phyloP scores from a whole-genome alignment of 2,888 invertebrate species.

The Dorcus hopei region DNA sequence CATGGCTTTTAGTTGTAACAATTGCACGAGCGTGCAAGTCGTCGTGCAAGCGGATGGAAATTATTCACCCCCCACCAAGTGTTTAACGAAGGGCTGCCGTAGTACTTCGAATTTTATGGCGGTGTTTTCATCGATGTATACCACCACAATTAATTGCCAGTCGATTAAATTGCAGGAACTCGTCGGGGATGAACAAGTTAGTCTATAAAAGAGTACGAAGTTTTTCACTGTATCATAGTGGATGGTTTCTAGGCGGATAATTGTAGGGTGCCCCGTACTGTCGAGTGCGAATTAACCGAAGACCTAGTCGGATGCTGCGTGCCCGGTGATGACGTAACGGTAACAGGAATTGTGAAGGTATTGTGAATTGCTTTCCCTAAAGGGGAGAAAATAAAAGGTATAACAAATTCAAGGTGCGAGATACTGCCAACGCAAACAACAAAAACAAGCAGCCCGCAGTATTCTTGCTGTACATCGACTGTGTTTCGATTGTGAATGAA shows the following conservation, averaged over 20 bases:
- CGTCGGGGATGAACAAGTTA: slow-evolving; percentile 60
- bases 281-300: slow-evolving; percentile 82
- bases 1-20: slow-evolving; percentile 74
- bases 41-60: slow-evolving; percentile 63
- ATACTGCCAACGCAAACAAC: slow-evolving; percentile 54
- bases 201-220: background rate
- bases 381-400: no score
- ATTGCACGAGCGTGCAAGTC: slow-evolving; percentile 65
- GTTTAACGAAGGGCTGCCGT: slow-evolving; percentile 56
- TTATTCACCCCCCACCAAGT: slow-evolving; percentile 58
- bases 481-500: slow-evolving; percentile 71
- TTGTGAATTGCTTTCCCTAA: background rate
- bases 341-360: slow-evolving; percentile 84
- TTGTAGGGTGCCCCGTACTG: slow-evolving; percentile 70
- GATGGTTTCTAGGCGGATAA: slow-evolving; percentile 56
- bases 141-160: slow-evolving; percentile 76
- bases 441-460: slow-evolving; percentile 59
- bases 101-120: slow-evolving; percentile 62
- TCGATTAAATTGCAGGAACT: slow-evolving; percentile 80
- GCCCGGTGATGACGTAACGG: slow-evolving; percentile 84
- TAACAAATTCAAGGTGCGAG: slow-evolving; percentile 52
- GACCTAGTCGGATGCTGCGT: slow-evolving; percentile 81
- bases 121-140: slow-evolving; percentile 63
- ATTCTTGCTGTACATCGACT: slow-evolving; percentile 76
- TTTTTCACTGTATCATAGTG: slow-evolving; percentile 6